Base-by-base conservation (phyloP, 2,888 invertebrate species). In the Pseudoips prasinana region DNA sequence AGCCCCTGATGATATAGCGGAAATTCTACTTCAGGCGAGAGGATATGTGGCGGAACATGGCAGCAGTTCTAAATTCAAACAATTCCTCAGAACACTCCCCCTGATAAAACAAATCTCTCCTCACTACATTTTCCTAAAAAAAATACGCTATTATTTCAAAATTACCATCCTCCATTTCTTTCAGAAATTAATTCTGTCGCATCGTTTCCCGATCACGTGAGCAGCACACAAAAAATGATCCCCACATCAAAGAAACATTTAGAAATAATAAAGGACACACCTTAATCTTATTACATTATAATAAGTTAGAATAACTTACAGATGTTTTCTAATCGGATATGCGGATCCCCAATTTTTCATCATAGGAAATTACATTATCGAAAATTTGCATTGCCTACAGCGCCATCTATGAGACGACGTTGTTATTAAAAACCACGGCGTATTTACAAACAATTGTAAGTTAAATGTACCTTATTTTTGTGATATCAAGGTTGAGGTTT, bases 271-370 rank as follows among this genome's bases (percentile, higher is more conserved):
- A 76, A 64, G 62, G 41, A 47, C 26, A 64, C 77, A 76, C 77
- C 85, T 71, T 84, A 84, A 85, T 86, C 85, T 84, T 77, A 80
- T 85, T 79, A 81, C 68, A 70, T 76, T 77, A 78, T 84, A 80
- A 82, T 81, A 80, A 73, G 73, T 68, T 66, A 60, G 80, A 82
- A 81, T 81, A 84, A 78, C 81, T 85, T 82, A 77, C 76, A 78
- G 74, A 82, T 83, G 82, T 83, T 86, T 82, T 86, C 68, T 80
- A 83, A 85, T 84, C 83, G 77, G 75, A 82, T 78, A 75, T 70
- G 7, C 7, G 20, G 20, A 70, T 61, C 81, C 80, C 77, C 78
- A 80, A 79, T 86, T 86, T 87, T 86, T 86, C 86, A 80, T 80
- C 73, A 73, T 63, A 65, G 66, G 64, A 83, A 80, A 86, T 84